A percentile compares a stretch with the other conserved stretches of the same genome.
These are phyloP conservation scores for Belonocnema kinseyi DNA, from an alignment of 1,140 invertebrate species.

Conservation along the genomic window DNA sequence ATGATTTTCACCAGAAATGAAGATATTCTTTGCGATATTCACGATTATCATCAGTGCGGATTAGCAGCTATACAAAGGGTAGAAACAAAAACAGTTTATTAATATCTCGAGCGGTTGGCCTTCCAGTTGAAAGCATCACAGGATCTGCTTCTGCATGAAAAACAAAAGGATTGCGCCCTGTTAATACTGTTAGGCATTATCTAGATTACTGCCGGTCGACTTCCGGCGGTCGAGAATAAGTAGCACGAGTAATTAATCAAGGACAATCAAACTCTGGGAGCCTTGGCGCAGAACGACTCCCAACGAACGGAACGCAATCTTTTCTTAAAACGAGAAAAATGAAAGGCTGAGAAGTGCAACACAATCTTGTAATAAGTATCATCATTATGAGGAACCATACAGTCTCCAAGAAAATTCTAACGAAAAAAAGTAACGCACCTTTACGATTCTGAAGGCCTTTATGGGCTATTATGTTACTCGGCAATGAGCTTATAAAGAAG, in stretches of 20 bases:
- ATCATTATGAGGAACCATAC: constrained; percentile 38
- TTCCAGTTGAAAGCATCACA: constrained; percentile 28
- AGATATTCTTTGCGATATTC: constrained; percentile 1
- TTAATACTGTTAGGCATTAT: constrained; percentile 73
- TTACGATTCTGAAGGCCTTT: constrained; percentile 45
- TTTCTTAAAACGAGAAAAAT: constrained; percentile 43
- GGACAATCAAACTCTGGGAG: constrained; percentile 75
- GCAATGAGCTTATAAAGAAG: too few relatives aligned
- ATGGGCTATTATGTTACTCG: not conserved
- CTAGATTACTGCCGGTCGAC: constrained; percentile 67
- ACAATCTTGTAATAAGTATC: constrained; percentile 43
- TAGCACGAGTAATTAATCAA: constrained; percentile 72
- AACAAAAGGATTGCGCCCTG: constrained; percentile 58
- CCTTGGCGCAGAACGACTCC: constrained; percentile 57
- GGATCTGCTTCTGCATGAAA: not conserved
- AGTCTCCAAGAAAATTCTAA: constrained; percentile 28
- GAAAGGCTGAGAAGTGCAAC: constrained; percentile 43
- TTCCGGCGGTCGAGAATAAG: constrained; percentile 64
- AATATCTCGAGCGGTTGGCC: constrained; percentile 49
- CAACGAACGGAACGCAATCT: constrained; percentile 61
- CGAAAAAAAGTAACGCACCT: constrained; percentile 40
- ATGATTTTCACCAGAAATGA: constrained; percentile 12
- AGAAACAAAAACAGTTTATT: constrained; percentile 53
- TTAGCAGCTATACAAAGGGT: constrained; percentile 39
- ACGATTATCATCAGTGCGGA: constrained; percentile 30